phyloP scores from a whole-genome alignment of 2,113 vertebrate genomes.

The Bettongia penicillata region DNA sequence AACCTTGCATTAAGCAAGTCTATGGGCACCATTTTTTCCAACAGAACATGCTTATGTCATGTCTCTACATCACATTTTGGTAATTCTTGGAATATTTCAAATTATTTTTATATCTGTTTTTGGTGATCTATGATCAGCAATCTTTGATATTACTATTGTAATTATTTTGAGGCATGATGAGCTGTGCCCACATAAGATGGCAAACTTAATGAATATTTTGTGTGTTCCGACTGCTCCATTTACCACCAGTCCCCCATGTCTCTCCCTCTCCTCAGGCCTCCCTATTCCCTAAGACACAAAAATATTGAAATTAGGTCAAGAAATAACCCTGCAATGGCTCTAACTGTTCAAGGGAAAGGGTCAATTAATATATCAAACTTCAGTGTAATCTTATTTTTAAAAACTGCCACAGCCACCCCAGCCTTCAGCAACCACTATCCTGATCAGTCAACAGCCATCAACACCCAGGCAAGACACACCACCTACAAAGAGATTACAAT shows the following conservation, averaged over 20 bases:
- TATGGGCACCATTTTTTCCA: neutral
- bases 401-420: neutral
- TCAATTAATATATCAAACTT: neutral
- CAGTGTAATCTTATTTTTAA: neutral
- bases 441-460: neutral
- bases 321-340: neutral
- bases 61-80: neutral
- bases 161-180: neutral
- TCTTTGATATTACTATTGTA: neutral
- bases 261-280: neutral
- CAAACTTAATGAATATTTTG: neutral
- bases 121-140: neutral
- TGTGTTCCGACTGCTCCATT: neutral
- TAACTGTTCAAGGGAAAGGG: neutral
- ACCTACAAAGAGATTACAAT: neutral
- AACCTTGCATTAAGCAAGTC: neutral
- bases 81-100: neutral
- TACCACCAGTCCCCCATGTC: neutral
- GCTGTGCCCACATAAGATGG: neutral
- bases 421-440: neutral
- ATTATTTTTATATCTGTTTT: neutral
- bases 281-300: neutral
- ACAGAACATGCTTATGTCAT: neutral
- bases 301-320: neutral
- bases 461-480: neutral